A percentile compares a stretch with the other conserved stretches of the same genome.
These are phyloP conservation scores for Athalia cordata DNA, from an alignment of 2,888 invertebrate genomes.

Conservation along the genomic window DNA sequence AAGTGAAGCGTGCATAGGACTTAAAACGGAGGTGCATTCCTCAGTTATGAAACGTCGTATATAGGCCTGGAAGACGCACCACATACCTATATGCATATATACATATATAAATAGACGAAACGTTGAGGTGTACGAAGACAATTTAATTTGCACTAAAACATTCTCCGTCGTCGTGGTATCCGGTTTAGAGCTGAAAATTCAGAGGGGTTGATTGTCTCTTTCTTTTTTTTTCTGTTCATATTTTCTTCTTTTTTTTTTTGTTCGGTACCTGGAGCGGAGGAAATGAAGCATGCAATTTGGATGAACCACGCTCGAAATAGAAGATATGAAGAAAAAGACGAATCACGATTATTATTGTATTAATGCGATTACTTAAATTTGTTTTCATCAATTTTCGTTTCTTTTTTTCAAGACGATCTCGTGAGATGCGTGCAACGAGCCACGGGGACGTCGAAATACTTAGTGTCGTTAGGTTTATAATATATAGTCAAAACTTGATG, in stretches of 20 bases:
- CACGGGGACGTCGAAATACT: conserved; percentile 16
- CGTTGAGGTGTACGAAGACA: conserved; percentile 41
- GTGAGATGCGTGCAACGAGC: conserved; percentile 14
- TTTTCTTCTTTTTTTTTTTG: too few species aligned
- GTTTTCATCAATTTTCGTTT: background rate
- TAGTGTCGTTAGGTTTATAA: conserved; percentile 24
- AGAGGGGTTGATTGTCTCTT: background rate
- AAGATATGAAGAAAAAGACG: too few species aligned
- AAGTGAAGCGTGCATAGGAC: conserved; percentile 20
- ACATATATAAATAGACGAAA: background rate
- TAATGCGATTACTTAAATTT: background rate
- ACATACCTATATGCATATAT: background rate
- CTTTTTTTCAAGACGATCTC: conserved; percentile 11
- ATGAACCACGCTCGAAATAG: too few species aligned
- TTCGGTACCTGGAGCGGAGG: too few species aligned
- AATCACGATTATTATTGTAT: too few species aligned
- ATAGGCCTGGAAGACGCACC: background rate
- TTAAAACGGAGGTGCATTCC: conserved; percentile 25
- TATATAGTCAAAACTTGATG: conserved; percentile 24
- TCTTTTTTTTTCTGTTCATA: too few species aligned
- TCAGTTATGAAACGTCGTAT: conserved; percentile 40
- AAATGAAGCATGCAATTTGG: too few species aligned
- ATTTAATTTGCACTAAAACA: conserved; percentile 56
- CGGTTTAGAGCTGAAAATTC: background rate
- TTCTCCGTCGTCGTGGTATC: conserved; percentile 42